These are phyloP conservation scores for Mylabris sibirica DNA, from an alignment of 2,888 invertebrate genomes.

Conservation along the genomic window DNA sequence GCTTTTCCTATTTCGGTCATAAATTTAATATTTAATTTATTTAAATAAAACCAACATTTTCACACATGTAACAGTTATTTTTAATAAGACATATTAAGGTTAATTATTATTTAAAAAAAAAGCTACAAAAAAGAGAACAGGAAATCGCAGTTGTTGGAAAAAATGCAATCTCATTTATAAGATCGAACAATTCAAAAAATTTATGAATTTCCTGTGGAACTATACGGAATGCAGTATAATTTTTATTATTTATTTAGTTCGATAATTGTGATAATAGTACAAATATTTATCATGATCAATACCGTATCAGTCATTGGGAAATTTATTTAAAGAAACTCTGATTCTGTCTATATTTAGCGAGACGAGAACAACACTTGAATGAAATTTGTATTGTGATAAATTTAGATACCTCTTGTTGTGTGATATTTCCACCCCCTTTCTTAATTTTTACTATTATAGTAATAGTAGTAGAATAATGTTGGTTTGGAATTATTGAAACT, in stretches of 20 bases:
- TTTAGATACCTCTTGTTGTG: slow-evolving; percentile 4
- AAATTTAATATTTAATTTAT: background rate
- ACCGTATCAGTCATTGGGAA: background rate
- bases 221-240: background rate
- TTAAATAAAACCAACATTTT: background rate
- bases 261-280: background rate
- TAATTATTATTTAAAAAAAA: background rate
- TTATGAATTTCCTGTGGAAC: background rate
- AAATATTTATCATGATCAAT: background rate
- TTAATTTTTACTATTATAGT: background rate
- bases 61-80: slow-evolving; percentile 4
- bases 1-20: background rate
- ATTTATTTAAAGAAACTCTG: background rate
- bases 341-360: background rate
- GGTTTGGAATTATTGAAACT: background rate
- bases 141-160: background rate
- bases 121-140: background rate
- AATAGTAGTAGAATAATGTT: background rate
- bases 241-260: background rate
- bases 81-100: background rate
- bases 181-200: background rate
- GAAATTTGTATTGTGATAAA: slow-evolving; percentile 6
- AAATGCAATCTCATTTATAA: background rate
- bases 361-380: slow-evolving; percentile 1
- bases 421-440: background rate